phyloP scores from a whole-genome alignment of 2,113 vertebrate species.

The Chascanopsetta lugubris region DNA sequence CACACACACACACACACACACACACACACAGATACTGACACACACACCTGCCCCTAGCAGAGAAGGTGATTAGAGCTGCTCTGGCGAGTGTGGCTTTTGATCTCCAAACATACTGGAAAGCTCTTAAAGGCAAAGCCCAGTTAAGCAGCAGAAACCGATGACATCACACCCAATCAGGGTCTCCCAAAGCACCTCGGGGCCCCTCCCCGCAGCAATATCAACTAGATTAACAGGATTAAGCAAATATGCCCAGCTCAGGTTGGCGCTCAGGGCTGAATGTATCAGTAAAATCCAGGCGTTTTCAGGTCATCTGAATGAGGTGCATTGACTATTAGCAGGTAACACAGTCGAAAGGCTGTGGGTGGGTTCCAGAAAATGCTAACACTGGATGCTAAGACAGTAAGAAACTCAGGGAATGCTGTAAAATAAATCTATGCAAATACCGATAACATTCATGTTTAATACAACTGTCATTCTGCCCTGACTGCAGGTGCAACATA shows the following conservation, averaged over 20 bases:
- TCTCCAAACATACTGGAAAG: constrained; percentile 93
- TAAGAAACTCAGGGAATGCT: background rate
- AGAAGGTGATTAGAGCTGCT: constrained; percentile 87
- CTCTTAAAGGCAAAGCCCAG: constrained; percentile 91
- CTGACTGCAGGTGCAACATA: no score
- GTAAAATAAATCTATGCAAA: background rate
- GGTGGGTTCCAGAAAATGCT: background rate
- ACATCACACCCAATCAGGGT: constrained; percentile 91
- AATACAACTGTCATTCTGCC: no score
- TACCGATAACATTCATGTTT: background rate
- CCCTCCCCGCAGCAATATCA: constrained; percentile 88
- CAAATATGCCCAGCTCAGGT: constrained; percentile 56
- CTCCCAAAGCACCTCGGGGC: constrained; percentile 84
- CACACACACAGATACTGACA: no score
- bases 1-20: constrained; percentile 32
- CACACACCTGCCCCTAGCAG: constrained; percentile 81
- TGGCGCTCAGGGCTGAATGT: constrained; percentile 19
- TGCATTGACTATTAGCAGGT: constrained; percentile 24
- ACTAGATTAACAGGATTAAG: constrained; percentile 88
- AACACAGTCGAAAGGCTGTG: background rate
- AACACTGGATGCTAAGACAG: background rate
- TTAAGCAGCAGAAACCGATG: constrained; percentile 89
- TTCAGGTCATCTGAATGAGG: constrained; percentile 55
- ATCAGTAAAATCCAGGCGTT: constrained; percentile 39
- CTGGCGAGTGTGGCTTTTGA: constrained; percentile 89